Conservation (phyloP, 2,797 vertebrate species). For the Neosilurus hyrtlii region DNA sequence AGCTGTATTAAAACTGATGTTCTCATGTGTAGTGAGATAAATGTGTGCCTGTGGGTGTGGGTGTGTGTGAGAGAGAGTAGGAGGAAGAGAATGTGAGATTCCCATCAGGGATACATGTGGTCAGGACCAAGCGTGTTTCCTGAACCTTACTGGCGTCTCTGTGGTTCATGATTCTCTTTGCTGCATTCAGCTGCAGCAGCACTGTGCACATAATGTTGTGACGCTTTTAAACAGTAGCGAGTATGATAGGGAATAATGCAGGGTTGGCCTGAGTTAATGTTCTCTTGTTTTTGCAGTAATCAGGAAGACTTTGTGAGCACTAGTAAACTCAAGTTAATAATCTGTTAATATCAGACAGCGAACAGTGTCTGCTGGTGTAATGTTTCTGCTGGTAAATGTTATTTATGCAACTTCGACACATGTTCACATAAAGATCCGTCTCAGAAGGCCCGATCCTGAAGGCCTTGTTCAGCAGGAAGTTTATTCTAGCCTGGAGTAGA, state of each 20-base stretch:
- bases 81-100: not conserved
- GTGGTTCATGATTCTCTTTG: not conserved
- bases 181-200: not conserved
- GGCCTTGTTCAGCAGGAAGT: slow-evolving; percentile 29
- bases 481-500: slow-evolving; percentile 22
- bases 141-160: not conserved
- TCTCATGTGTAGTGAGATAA: not conserved
- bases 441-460: slow-evolving; percentile 16
- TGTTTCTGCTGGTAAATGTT: not conserved
- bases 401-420: slow-evolving; percentile 6
- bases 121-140: slow-evolving; percentile 6
- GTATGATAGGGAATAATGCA: slow-evolving; percentile 16
- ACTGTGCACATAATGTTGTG: not conserved
- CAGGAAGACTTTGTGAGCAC: slow-evolving; percentile 22
- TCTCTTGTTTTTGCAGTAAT: slow-evolving; percentile 32
- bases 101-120: slow-evolving; percentile 8
- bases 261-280: slow-evolving; percentile 1
- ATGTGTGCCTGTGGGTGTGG: not conserved
- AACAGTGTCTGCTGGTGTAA: not conserved
- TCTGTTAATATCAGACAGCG: not conserved
- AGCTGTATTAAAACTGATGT: not conserved
- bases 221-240: not conserved
- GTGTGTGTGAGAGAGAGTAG: not conserved
- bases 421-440: not conserved
- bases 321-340: no score